Base-by-base conservation (phyloP, 35 echinoderm and acorn worm species). In the Ophiothrix spiculata region DNA sequence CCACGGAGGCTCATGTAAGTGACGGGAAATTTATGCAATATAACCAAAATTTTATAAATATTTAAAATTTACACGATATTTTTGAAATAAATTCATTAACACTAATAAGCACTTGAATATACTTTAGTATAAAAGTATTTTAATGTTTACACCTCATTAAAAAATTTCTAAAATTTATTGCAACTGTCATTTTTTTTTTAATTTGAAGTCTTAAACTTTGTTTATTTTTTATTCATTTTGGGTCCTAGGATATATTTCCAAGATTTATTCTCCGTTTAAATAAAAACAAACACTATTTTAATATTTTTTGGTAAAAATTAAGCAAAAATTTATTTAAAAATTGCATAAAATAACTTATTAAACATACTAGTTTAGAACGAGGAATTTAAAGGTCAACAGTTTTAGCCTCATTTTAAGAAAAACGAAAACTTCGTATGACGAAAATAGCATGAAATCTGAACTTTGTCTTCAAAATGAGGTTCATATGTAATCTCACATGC, bases 1-100 rank as follows among this genome's bases (percentile, higher is more conserved):
- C 93, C 93, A 91, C 93, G 74, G 91, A 93, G 77, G 73, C 87
- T 15, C 4, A 39, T 28, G 63, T 10, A 0, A 0, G 13, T 10
- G 0, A 12, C 0, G 16, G 29, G 46, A 36, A 60, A 36, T 73
- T 4, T 73, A 4, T 0, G 64, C 25, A 0, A 19, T 28, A 16
- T 16, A 1, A 69, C 64, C 33, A 25, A 0, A 0, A 73, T 28
- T 16, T 32, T 6, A 73, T 6, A 73, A 16, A 6, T 73, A 4
- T 19, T 73, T 25, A 73, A n/a, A n/a, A n/a, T n/a, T 73, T 16
- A 28, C 4, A 32, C 25, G 25, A 73, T 73, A 28, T 73, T 4
- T 32, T 73, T 19, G 33, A 16, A 10, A 32, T 73, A 73, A 28
- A 73, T 73, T 73, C 15, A 32, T 73, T 73, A 28, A 2, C 64